Evolutionary conservation across 2,113 vertebrate genomes (phyloP).

Genomic region (Oreochromis spilurus): DNA sequence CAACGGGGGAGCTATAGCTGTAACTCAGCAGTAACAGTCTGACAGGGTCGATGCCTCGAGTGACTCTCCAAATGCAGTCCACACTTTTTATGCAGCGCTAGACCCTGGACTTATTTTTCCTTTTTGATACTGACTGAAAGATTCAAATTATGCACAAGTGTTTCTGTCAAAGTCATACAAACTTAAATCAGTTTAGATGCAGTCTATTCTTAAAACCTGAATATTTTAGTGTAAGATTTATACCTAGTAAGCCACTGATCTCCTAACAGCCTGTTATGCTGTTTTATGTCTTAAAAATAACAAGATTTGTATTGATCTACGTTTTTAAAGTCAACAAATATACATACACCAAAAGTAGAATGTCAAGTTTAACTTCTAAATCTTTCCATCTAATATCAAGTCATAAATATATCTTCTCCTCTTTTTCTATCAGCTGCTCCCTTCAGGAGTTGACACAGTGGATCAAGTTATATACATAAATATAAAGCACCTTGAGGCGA

Average conservation of each 20-base stretch:
- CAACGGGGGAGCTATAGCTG: not conserved
- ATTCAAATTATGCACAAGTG: not conserved
- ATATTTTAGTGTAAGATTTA: not conserved
- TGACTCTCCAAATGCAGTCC: not conserved
- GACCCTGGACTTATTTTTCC: not conserved
- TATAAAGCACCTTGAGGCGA: not conserved
- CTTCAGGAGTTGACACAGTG: not conserved
- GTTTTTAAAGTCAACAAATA: not conserved
- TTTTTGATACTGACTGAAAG: not conserved
- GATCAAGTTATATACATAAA: not conserved
- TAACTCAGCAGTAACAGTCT: not conserved
- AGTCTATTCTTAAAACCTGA: not conserved
- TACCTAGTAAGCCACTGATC: not conserved
- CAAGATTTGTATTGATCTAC: not conserved
- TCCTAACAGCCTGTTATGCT: not conserved
- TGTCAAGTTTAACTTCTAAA: not conserved
- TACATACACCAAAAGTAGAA: not conserved
- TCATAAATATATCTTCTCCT: not conserved
- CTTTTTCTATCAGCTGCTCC: not conserved
- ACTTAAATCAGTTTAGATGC: not conserved
- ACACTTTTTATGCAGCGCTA: not conserved
- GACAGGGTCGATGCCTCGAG: not conserved
- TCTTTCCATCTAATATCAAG: not conserved
- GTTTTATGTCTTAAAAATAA: not conserved
- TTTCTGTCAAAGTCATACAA: not conserved